Conservation (phyloP, 2,888 invertebrate species). For the Patella depressa region DNA sequence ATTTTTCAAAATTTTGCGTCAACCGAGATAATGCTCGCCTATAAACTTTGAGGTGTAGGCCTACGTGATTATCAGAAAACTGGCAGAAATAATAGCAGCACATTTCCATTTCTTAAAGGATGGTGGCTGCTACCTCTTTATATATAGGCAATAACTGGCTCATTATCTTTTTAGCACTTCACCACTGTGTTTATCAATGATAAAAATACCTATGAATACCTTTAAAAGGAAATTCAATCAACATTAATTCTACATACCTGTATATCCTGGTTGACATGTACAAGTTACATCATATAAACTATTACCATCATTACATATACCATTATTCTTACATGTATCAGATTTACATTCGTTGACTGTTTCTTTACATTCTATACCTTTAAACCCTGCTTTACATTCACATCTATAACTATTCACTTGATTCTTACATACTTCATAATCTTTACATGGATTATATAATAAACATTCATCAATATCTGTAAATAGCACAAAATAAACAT, state of each 20-base stretch:
- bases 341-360: conserved; percentile 27
- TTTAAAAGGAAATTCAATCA: background rate
- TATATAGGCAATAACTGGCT: too few relatives aligned
- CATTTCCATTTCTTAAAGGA: too few relatives aligned
- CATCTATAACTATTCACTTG: conserved; percentile 28
- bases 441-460: conserved; percentile 25
- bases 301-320: conserved; percentile 16
- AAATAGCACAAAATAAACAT: background rate
- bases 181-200: too few relatives aligned
- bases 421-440: conserved; percentile 28
- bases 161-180: too few relatives aligned
- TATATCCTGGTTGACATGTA: conserved; percentile 15
- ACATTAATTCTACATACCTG: conserved; percentile 7
- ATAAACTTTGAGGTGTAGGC: too few relatives aligned
- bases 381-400: conserved; percentile 31
- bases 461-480: conserved; percentile 38
- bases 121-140: too few relatives aligned
- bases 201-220: too few relatives aligned
- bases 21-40: too few relatives aligned
- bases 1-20: too few relatives aligned
- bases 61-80: too few relatives aligned
- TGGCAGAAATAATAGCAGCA: too few relatives aligned
- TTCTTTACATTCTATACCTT: conserved; percentile 29
- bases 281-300: conserved; percentile 12
- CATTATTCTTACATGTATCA: conserved; percentile 8